These are phyloP conservation scores for Netelia inedita DNA, from an alignment of 2,888 invertebrate species.

Conservation along the genomic window DNA sequence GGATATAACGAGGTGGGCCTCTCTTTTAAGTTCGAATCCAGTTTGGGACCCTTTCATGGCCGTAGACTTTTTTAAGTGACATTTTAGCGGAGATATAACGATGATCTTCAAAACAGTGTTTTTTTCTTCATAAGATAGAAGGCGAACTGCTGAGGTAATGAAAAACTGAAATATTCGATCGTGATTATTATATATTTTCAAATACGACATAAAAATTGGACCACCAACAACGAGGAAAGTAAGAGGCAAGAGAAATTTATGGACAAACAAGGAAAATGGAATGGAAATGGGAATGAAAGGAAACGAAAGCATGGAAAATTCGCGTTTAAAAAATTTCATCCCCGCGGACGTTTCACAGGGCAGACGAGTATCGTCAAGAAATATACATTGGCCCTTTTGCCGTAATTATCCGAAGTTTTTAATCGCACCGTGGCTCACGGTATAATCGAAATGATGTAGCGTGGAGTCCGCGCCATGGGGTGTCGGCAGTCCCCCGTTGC, in stretches of 20 bases:
- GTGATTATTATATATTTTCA: neutral
- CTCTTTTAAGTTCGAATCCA: constrained; percentile 35
- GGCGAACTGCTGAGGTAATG: neutral
- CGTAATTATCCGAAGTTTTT: constrained; percentile 78
- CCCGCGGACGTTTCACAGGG: constrained; percentile 16
- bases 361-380: constrained; percentile 19
- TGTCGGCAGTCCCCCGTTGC: constrained; percentile 75
- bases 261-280: neutral
- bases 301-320: constrained; percentile 45
- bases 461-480: constrained; percentile 77
- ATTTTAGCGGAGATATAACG: constrained; percentile 17
- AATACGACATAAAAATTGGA: constrained; percentile 17
- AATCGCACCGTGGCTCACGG: constrained; percentile 71
- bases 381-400: constrained; percentile 55
- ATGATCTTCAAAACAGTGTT: neutral
- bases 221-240: constrained; percentile 49
- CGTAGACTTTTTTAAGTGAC: constrained; percentile 33
- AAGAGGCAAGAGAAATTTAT: constrained; percentile 38
- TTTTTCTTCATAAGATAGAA: neutral
- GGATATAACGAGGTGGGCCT: constrained; percentile 57
- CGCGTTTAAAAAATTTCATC: constrained; percentile 35
- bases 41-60: constrained; percentile 26
- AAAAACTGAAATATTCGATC: constrained; percentile 2
- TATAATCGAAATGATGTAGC: constrained; percentile 79
- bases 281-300: too few relatives aligned